These are phyloP conservation scores for Caiman crocodilus DNA, from an alignment of 2,797 vertebrate genomes.

Conservation along the genomic window DNA sequence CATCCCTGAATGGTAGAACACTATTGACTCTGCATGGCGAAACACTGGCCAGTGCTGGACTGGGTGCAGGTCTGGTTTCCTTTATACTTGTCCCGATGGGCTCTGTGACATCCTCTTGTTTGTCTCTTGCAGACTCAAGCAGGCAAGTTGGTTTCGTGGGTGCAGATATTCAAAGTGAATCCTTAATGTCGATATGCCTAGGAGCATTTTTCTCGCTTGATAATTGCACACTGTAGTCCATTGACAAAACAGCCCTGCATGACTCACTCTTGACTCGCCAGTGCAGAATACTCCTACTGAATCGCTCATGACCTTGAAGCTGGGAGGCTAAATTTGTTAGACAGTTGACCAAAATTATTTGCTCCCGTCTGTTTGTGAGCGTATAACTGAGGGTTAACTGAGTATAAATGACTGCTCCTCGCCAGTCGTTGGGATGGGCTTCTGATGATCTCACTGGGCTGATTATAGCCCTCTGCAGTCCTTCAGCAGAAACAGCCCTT, in stretches of 20 bases:
- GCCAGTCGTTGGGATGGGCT: not conserved
- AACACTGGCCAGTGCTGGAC: not conserved
- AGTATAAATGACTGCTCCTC: not conserved
- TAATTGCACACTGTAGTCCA: not conserved
- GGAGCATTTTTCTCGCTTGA: not conserved
- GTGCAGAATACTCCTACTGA: not conserved
- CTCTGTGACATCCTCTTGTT: not conserved
- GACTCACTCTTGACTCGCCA: not conserved
- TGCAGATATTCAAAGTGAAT: not conserved
- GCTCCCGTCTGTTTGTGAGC: not conserved
- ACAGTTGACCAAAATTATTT: constrained; percentile 25
- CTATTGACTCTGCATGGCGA: not conserved
- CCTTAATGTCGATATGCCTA: not conserved
- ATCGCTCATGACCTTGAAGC: fast-evolving
- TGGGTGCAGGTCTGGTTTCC: not conserved
- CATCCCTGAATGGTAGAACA: not conserved
- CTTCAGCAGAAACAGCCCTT: not conserved
- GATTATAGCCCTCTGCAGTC: not conserved
- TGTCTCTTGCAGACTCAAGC: not conserved
- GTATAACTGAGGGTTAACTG: too few relatives aligned
- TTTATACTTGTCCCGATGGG: not conserved
- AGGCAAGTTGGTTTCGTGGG: not conserved
- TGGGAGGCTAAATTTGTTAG: not conserved
- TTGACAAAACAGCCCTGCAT: not conserved
- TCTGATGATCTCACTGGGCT: not conserved